A percentile compares a stretch with the other conserved stretches of the same genome.
phyloP scores from a whole-genome alignment of 1,140 invertebrate species.

The Drosophila fuyamai region DNA sequence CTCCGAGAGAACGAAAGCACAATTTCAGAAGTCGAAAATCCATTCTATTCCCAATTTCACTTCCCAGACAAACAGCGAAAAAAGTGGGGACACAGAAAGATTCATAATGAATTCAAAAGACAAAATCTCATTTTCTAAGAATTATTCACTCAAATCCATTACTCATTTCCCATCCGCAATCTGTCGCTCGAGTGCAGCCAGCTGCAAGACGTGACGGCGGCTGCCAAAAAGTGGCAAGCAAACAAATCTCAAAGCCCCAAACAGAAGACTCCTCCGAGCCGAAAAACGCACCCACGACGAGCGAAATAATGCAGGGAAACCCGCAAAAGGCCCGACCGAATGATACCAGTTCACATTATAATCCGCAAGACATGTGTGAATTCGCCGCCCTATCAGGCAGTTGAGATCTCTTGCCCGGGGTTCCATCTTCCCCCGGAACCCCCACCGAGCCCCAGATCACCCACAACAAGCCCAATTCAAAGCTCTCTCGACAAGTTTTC shows the following conservation, averaged over 20 bases:
- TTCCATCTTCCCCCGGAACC: constrained; percentile 9
- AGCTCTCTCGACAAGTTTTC: constrained; percentile 56
- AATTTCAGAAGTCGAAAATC: constrained; percentile 5
- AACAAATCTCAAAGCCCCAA: constrained; percentile 32
- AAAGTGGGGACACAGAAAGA: constrained; percentile 1
- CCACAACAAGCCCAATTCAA: constrained; percentile 41
- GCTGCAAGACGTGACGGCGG: constrained; percentile 55
- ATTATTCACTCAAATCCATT: constrained; percentile 50
- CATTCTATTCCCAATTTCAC: constrained; percentile 25
- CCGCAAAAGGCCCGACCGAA: constrained; percentile 17
- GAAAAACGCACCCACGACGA: constrained; percentile 42
- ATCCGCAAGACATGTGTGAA: constrained; percentile 80
- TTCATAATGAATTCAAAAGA: constrained; percentile 41
- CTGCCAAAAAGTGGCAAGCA: constrained; percentile 47
- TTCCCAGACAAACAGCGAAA: constrained; percentile 32
- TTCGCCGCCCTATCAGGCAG: constrained; percentile 63
- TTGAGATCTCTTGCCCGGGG: constrained; percentile 53
- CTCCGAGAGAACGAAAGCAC: not conserved
- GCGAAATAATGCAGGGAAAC: constrained; percentile 28
- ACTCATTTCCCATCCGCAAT: constrained; percentile 49
- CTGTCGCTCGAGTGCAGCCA: constrained; percentile 36
- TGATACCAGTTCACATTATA: constrained; percentile 74
- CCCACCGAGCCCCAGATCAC: constrained; percentile 40
- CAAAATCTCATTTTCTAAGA: constrained; percentile 55
- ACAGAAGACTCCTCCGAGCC: constrained; percentile 24